These are phyloP conservation scores for Beroe ovata DNA, from an alignment of 37 sponge, comb jelly and placozoan species.

Conservation along the genomic window DNA sequence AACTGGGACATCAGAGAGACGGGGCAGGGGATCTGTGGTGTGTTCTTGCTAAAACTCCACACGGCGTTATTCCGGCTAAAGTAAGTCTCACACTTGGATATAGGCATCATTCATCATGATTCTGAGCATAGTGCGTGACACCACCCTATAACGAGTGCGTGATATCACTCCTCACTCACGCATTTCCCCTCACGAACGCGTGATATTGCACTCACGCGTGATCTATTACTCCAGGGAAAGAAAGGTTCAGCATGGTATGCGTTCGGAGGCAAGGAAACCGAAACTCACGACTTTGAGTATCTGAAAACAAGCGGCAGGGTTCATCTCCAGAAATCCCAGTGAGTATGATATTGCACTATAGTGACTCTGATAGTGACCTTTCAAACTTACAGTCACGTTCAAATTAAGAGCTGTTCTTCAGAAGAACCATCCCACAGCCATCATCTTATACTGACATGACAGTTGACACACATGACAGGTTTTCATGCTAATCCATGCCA, in stretches of 20 bases:
- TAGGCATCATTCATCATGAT: too few species aligned
- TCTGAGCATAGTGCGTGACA: too few species aligned
- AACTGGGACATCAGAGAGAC: conserved; percentile 40
- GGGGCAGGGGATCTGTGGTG: conserved; percentile 46
- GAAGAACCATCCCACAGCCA: too few species aligned
- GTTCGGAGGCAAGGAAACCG: conserved; percentile 12
- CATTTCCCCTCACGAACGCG: too few species aligned
- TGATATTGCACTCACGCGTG: too few species aligned
- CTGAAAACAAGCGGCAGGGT: background rate
- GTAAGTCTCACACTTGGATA: background rate
- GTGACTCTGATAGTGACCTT: too few species aligned
- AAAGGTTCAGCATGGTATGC: conserved; percentile 33
- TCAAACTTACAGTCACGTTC: background rate
- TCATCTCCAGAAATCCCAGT: background rate
- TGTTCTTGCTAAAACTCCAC: conserved; percentile 34
- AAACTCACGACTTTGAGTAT: background rate
- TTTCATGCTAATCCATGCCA: background rate
- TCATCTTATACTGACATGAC: background rate
- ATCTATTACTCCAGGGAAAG: too few species aligned
- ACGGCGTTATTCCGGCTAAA: conserved; percentile 31
- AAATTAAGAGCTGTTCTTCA: background rate
- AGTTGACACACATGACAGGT: background rate
- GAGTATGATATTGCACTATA: too few species aligned
- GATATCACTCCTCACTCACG: too few species aligned
- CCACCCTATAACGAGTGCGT: too few species aligned